A percentile compares a stretch with the other conserved stretches of the same genome.
Evolutionary conservation across 1,140 invertebrate species (phyloP).

Genomic region (Meteorus sp.): DNA sequence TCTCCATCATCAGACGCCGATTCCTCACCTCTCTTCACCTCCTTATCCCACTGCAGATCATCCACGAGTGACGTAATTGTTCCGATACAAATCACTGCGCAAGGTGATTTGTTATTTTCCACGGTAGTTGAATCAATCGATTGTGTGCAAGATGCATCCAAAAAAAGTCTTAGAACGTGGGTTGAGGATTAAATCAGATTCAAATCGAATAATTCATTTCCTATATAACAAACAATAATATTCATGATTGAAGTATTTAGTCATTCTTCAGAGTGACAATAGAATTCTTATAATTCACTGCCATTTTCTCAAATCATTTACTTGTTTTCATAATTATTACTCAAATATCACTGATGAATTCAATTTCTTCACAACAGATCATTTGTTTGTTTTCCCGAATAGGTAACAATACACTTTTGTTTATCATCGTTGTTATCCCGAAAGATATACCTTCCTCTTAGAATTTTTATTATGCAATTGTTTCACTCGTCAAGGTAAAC

Average conservation of each 20-base stretch:
- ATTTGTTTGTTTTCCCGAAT: background rate
- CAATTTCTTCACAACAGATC: no score
- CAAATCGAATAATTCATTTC: background rate
- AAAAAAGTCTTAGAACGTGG: background rate
- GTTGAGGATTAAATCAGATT: background rate
- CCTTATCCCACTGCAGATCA: background rate
- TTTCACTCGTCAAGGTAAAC: no score
- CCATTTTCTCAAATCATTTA: no score
- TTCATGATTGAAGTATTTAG: no score
- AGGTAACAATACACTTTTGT: constrained; percentile 22
- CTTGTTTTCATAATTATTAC: no score
- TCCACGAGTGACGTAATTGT: constrained; percentile 10
- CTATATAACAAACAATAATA: no score
- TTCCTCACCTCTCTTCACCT: background rate
- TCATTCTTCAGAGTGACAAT: no score
- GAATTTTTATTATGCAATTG: no score
- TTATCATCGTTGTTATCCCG: constrained; percentile 35
- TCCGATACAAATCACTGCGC: constrained; percentile 9
- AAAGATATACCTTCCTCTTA: constrained; percentile 39
- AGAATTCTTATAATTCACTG: no score
- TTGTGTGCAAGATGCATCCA: background rate
- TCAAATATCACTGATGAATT: no score
- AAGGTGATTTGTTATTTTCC: constrained; percentile 15
- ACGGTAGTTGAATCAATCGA: background rate
- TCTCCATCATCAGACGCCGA: no score